Evolutionary conservation across 1,140 invertebrate genomes (phyloP).

Genomic region (Zaprionus capensis): DNA sequence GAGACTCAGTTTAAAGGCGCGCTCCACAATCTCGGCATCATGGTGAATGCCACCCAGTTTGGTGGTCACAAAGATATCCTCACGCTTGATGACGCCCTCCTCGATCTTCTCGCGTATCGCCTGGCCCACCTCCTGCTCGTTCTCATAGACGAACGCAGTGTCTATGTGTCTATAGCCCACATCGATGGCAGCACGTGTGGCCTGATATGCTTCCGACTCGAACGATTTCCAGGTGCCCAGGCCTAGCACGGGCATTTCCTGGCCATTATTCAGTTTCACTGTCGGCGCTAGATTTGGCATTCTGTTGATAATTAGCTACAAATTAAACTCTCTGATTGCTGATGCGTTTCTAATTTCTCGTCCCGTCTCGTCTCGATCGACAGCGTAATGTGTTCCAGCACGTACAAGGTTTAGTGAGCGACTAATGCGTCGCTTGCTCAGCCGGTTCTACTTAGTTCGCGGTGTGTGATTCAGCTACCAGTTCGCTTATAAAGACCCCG

Average conservation of each 20-base stretch:
- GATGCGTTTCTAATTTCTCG: slow-evolving; percentile 18
- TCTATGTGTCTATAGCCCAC: slow-evolving; percentile 91
- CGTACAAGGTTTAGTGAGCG: slow-evolving; percentile 52
- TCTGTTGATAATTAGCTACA: slow-evolving; percentile 40
- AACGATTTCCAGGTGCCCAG: slow-evolving; percentile 91
- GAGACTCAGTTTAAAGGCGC: slow-evolving; percentile 85
- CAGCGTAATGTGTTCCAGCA: slow-evolving; percentile 52
- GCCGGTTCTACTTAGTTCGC: slow-evolving; percentile 36
- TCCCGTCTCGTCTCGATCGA: slow-evolving; percentile 29
- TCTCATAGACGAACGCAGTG: slow-evolving; percentile 90
- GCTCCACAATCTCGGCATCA: slow-evolving; percentile 75
- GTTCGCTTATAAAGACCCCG: slow-evolving; percentile 1
- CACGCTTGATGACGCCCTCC: slow-evolving; percentile 87
- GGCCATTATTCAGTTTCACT: slow-evolving; percentile 86
- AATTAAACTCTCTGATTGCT: slow-evolving; percentile 31
- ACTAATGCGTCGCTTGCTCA: slow-evolving; percentile 43
- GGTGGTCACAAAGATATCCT: slow-evolving; percentile 89
- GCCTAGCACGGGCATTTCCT: slow-evolving; percentile 88
- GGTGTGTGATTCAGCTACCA: slow-evolving; percentile 44
- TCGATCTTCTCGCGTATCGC: slow-evolving; percentile 88
- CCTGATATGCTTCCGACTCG: slow-evolving; percentile 86
- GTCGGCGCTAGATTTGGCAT: slow-evolving; percentile 84
- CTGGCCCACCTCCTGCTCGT: slow-evolving; percentile 90
- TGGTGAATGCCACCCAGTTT: slow-evolving; percentile 86
- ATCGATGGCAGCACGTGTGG: slow-evolving; percentile 88